Percentiles rank a stretch among this genome's conserved stretches.
Conservation (phyloP, 53 echinoderm and acorn worm species). For the Actinopyga echinites region DNA sequence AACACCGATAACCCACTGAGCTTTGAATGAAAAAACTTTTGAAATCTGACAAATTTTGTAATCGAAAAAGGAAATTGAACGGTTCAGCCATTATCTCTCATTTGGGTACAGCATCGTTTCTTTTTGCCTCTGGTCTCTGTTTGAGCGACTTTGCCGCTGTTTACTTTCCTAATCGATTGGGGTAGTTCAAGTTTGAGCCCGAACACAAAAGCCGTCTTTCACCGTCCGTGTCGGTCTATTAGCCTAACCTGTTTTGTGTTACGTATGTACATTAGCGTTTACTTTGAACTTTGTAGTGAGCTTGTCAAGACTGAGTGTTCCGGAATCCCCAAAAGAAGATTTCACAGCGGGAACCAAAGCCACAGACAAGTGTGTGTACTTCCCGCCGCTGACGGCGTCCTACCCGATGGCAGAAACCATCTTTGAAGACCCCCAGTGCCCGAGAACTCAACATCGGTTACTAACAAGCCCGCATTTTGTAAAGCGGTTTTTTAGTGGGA, state of each 20-base stretch:
- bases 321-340: not conserved
- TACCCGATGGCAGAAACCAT: not conserved
- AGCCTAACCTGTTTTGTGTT: conserved; percentile 12
- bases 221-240: not conserved
- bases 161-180: conserved; percentile 21
- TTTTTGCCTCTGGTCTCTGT: not conserved
- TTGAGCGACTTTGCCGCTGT: not conserved
- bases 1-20: not conserved
- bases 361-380: not conserved
- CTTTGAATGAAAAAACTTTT: not conserved
- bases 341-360: conserved; percentile 10
- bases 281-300: conserved; percentile 3
- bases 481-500: not conserved
- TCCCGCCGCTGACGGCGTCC: not conserved
- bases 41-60: conserved; percentile 20
- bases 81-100: not conserved
- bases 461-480: conserved; percentile 3
- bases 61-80: conserved; percentile 24
- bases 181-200: not conserved
- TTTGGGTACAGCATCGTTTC: not conserved
- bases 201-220: conserved; percentile 20
- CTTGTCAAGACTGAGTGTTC: not conserved
- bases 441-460: conserved; percentile 27
- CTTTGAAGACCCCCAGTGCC: conserved; percentile 16
- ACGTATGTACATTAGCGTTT: not conserved